Percentiles rank a stretch among this genome's conserved stretches.
phyloP scores from a whole-genome alignment of 2,888 invertebrate genomes.

The Mesoligia furuncula region DNA sequence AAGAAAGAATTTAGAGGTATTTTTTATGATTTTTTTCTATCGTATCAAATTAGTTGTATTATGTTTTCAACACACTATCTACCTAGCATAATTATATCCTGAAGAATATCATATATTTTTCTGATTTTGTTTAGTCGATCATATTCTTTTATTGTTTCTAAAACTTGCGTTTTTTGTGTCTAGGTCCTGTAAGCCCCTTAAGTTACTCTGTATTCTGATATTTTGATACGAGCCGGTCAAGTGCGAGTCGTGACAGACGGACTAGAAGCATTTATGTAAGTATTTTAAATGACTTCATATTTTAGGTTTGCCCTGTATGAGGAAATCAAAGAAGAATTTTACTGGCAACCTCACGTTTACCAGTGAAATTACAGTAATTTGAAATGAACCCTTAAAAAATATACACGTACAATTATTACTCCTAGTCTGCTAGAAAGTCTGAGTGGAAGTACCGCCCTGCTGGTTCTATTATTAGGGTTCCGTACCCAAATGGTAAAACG shows the following conservation, averaged over 20 bases:
- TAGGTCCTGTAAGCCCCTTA: no score
- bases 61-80: no score
- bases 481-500: no score
- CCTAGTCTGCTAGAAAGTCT: not conserved
- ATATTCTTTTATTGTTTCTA: no score
- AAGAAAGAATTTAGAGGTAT: no score
- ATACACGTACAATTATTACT: not conserved
- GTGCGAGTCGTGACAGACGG: not conserved
- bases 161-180: no score
- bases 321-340: not conserved
- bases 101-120: no score
- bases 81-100: no score
- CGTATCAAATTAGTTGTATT: no score
- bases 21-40: no score
- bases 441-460: not conserved
- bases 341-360: not conserved
- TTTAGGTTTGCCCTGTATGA: not conserved
- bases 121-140: no score
- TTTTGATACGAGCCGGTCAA: conserved; percentile 32
- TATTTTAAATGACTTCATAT: not conserved
- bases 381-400: not conserved
- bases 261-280: not conserved
- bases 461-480: no score
- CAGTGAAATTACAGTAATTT: not conserved
- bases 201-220: conserved; percentile 41